Base-by-base conservation (phyloP, 2,888 invertebrate species). In the Mythimna impura region DNA sequence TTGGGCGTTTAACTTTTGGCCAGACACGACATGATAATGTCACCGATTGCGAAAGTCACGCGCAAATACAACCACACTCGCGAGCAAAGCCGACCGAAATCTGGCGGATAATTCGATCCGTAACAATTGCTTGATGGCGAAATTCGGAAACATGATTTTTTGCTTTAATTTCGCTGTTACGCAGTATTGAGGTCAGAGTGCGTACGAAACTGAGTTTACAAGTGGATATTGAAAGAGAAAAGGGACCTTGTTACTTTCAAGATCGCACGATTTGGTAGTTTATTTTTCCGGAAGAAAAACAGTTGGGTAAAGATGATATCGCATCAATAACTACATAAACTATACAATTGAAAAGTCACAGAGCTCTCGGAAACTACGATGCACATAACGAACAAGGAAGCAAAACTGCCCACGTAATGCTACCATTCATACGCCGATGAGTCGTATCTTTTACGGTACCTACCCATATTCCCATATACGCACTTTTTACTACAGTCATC, bases 1-100 rank as follows among this genome's bases (percentile, higher is more conserved):
- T 72, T 73, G 66, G 70, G 88, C 88, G 90, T 91, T 93, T 91
- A 91, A 93, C 91, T 93, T 94, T 94, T 93, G 93, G 93, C 91
- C 86, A 92, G 93, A 93, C 94, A 94, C 94, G 94, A 93, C 91
- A 91, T 91, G 88, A 91, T 93, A 93, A 93, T 93, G 93, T 93
- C 92, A 91, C 91, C 89, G 86, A 91, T 95, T 95, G 91, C 94
- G 89, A 94, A 93, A 95, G 94, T 94, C 95, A 94, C 95, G 94
- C 93, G 88, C 88, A 87, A 88, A 71, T 90, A 87, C 89, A 93
- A 91, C 91, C 92, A 93, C 93, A 93, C 91, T 93, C 87, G 90
- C 84, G 85, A 83, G 85, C 88, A 91, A 92, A 91, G 93, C 91
- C 91, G 87, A 87, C 88, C 89, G 89, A 93, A 92, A 90, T 92